These are phyloP conservation scores for Pelobates fuscus DNA, from an alignment of 2,113 vertebrate genomes.

Conservation along the genomic window DNA sequence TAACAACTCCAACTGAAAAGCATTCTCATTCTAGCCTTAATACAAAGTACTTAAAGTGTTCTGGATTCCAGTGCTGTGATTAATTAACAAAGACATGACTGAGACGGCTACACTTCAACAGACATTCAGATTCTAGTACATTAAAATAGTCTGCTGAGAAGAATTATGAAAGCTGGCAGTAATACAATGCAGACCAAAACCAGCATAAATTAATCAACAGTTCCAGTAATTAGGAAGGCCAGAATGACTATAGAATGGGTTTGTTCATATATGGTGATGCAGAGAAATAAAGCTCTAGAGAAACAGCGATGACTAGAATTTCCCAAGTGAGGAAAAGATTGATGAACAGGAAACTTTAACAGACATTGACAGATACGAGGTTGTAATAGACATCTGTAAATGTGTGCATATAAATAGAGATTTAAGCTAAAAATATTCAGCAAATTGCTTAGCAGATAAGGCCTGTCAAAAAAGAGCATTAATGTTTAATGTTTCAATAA, in stretches of 20 bases:
- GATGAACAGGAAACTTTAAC: too few species aligned
- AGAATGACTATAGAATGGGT: conserved; percentile 4
- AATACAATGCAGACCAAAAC: conserved; percentile 8
- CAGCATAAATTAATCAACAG: conserved; percentile 37
- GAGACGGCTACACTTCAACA: conserved; percentile 35
- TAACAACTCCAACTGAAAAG: conserved; percentile 2
- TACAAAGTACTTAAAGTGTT: conserved; percentile 16
- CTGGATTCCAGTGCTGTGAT: conserved; percentile 29
- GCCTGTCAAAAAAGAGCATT: too few species aligned
- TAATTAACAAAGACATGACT: conserved; percentile 27
- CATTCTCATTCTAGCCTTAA: conserved; percentile 14
- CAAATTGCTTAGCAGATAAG: too few species aligned
- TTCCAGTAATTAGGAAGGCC: conserved; percentile 39
- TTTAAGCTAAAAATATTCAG: too few species aligned
- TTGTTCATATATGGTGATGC: neutral
- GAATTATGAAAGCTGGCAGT: conserved; percentile 24
- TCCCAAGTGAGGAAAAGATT: too few species aligned
- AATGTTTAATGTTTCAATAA: too few species aligned
- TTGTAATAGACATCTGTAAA: too few species aligned
- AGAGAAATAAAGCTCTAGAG: too few species aligned
- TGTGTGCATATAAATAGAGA: too few species aligned
- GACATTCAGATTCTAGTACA: conserved; percentile 18
- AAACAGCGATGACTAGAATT: too few species aligned
- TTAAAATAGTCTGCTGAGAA: conserved; percentile 31
- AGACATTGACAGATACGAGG: too few species aligned